phyloP scores from a whole-genome alignment of 1,140 invertebrate species.

The Phocides pigmalion region DNA sequence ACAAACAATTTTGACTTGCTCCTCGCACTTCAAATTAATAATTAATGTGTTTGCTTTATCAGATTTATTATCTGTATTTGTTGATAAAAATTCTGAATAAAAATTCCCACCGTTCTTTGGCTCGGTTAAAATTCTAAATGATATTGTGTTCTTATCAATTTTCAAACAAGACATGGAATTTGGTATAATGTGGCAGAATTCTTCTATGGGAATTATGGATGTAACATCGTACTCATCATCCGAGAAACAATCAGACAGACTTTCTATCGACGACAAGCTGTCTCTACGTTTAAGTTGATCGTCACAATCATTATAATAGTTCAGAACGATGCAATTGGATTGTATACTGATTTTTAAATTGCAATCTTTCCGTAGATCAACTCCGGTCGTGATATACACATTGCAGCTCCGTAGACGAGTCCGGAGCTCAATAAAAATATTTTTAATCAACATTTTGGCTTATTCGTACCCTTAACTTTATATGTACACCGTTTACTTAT shows the following conservation, averaged over 20 bases:
- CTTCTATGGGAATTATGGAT: conserved; percentile 66
- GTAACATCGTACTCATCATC: conserved; percentile 66
- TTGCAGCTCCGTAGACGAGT: conserved; percentile 83
- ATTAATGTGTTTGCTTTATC: conserved; percentile 55
- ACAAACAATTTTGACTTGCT: conserved; percentile 74
- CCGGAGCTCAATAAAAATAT: conserved; percentile 83
- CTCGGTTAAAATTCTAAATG: conserved; percentile 78
- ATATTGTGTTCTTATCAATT: conserved; percentile 74
- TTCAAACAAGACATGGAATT: conserved; percentile 80
- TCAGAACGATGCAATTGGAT: conserved; percentile 74
- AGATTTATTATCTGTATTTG: conserved; percentile 46
- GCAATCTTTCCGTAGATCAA: conserved; percentile 70
- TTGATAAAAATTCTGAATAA: conserved; percentile 79
- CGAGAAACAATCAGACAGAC: conserved; percentile 64
- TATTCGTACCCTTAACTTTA: conserved; percentile 11
- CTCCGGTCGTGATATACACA: conserved; percentile 81
- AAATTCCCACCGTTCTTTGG: conserved; percentile 79
- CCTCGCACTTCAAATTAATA: conserved; percentile 66
- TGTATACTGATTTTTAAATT: conserved; percentile 80
- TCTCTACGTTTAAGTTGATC: conserved; percentile 57
- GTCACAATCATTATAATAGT: conserved; percentile 69
- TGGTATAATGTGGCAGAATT: conserved; percentile 78
- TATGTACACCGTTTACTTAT: conserved; percentile 55
- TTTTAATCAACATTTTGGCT: conserved; percentile 75
- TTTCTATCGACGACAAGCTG: conserved; percentile 74